phyloP scores from a whole-genome alignment of 2,797 vertebrate genomes.

The Telmatherina bonti region DNA sequence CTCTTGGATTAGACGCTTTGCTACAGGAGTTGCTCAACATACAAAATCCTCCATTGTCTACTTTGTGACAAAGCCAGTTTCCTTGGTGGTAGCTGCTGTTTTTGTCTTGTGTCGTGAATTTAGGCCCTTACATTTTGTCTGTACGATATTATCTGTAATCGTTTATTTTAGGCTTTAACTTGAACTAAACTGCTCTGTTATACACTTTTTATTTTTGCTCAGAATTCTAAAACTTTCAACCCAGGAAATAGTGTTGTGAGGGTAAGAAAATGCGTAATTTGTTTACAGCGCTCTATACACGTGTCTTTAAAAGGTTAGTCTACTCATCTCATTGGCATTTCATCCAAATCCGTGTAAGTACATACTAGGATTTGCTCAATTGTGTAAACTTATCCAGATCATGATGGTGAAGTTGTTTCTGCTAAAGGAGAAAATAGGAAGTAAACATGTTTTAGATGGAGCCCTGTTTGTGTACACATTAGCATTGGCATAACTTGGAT shows the following conservation, averaged over 20 bases:
- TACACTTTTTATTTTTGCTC: background rate
- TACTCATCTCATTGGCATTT: background rate
- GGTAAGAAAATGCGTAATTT: background rate
- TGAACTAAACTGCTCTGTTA: constrained; percentile 5
- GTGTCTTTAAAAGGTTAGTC: background rate
- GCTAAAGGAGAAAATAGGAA: constrained; percentile 13
- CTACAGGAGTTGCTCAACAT: constrained; percentile 65
- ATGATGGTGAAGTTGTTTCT: constrained; percentile 5
- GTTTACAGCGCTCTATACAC: background rate
- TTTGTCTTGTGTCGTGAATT: constrained; percentile 39
- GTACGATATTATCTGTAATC: background rate
- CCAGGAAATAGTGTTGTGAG: background rate
- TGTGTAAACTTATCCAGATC: background rate
- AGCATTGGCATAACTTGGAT: too few species aligned
- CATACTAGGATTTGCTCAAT: background rate
- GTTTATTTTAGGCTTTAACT: constrained; percentile 20
- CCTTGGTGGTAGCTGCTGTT: constrained; percentile 33
- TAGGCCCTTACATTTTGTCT: constrained; percentile 17
- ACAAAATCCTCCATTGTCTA: constrained; percentile 73
- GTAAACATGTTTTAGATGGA: constrained; percentile 1
- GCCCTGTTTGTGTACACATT: constrained; percentile 9
- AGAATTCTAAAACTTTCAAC: constrained; percentile 2
- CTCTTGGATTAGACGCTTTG: constrained; percentile 72
- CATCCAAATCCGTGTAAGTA: background rate
- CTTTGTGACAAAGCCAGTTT: constrained; percentile 59